Base-by-base conservation (phyloP, 2,888 invertebrate species). In the Trissoscelio sp. region DNA sequence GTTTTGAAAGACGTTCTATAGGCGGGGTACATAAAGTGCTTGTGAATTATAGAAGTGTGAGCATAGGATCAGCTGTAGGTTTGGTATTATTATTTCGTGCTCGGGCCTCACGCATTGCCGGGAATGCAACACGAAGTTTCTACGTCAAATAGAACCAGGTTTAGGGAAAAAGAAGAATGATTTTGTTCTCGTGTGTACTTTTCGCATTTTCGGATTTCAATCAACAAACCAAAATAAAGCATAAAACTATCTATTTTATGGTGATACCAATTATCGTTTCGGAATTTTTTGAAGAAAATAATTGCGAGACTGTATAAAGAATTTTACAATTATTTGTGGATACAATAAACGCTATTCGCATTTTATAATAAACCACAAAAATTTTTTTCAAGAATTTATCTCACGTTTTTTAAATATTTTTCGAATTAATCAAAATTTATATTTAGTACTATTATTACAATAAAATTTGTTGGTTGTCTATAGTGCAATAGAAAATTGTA, bases 1-100 rank as follows among this genome's bases (percentile, higher is more conserved):
- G 7, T 42, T 14, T 22, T 12, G 37, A 58, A 58, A 37, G 22
- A 20, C 55, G 39, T 58, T 72, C 37, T 72, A 60, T 72, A 48
- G 60, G 22, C 58, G 9, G 39, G 42, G 84, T 82, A 85, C 80
- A n/a, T n/a, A 87, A 86, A 87, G 86, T 87, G 86, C 84, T 79
- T 81, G 79, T 85, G 84, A 81, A 87, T 87, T 86, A 85, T 6
- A 31, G 86, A 87, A 85, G 84, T 86, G 86, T 85, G 84, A 84
- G 85, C 85, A 86, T 73, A 82, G 85, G 73, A 79, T 81, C 46
- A 28, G 83, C 85, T 55, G 18, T 64, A 37, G 24, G 42, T 39
- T 9, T 44, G 62, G 44, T 24, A 22, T 73, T 44, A 73, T 55
- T 64, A 64, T 64, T 66, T 66, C 37, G 66, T 57, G 74, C 66